These are phyloP conservation scores for Malthinus flaveolus DNA, from an alignment of 2,888 invertebrate species.

Conservation along the genomic window DNA sequence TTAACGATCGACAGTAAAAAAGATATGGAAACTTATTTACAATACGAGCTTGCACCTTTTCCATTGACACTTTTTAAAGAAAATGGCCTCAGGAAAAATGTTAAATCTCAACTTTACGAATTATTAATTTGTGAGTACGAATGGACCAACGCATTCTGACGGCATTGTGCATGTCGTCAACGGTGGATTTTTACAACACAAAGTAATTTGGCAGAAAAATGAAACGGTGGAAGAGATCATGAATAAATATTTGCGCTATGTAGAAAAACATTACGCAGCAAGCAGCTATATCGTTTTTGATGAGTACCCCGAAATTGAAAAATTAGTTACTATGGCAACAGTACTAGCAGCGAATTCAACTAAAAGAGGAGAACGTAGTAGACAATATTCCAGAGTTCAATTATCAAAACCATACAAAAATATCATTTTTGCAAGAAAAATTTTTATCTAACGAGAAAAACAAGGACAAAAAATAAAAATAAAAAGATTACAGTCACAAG, in stretches of 20 bases:
- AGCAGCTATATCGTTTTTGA: constrained; percentile 35
- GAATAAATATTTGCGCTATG: no score
- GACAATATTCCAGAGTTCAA: constrained; percentile 17
- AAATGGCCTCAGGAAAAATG: no score
- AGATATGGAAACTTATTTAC: constrained; percentile 39
- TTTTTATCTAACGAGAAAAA: constrained; percentile 38
- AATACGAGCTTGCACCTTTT: no score
- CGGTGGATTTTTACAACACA: no score
- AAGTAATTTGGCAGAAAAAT: no score
- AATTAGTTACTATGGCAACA: constrained; percentile 21
- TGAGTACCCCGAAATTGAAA: constrained; percentile 33
- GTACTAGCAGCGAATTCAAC: no score
- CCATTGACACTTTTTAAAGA: no score
- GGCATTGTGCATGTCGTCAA: constrained; percentile 37
- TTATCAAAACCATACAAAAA: constrained; percentile 32
- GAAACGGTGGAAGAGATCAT: no score
- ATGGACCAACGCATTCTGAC: constrained; percentile 8
- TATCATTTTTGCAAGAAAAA: constrained; percentile 37
- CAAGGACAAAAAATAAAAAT: constrained; percentile 37
- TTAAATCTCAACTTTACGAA: no score
- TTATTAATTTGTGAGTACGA: background rate
- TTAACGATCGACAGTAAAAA: constrained; percentile 35
- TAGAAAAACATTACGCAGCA: constrained; percentile 33
- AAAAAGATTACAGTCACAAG: constrained; percentile 24
- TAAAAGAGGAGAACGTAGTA: background rate